phyloP scores from a whole-genome alignment of 37 sponge, comb jelly and placozoan genomes.

The Petrosia ficiformis region DNA sequence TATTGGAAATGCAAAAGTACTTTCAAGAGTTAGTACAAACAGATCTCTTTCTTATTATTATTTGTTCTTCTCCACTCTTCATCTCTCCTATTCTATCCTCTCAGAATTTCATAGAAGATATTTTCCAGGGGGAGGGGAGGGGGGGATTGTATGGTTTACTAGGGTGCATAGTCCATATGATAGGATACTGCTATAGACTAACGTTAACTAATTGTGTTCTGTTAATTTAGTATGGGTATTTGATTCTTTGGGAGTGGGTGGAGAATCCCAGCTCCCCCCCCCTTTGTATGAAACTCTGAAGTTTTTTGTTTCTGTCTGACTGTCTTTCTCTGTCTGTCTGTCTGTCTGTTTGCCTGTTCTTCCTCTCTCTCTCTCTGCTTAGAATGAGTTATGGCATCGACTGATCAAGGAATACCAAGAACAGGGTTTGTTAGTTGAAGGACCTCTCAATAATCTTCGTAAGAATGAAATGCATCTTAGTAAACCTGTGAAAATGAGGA shows the following conservation, averaged over 20 bases:
- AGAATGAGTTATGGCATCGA: constrained; percentile 67
- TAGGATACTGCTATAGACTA: too few relatives aligned
- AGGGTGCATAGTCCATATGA: too few relatives aligned
- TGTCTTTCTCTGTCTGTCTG: neutral
- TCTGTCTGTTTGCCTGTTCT: neutral
- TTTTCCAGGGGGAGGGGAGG: too few relatives aligned
- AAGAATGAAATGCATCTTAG: constrained; percentile 87
- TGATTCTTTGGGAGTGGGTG: too few relatives aligned
- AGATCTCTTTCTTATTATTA: neutral
- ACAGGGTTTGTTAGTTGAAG: constrained; percentile 76
- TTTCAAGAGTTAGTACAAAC: constrained; percentile 65
- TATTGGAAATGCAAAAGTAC: constrained; percentile 92
- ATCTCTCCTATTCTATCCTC: too few relatives aligned
- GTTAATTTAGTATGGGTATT: too few relatives aligned
- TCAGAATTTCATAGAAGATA: too few relatives aligned
- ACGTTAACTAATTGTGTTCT: too few relatives aligned
- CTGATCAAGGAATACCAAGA: constrained; percentile 87
- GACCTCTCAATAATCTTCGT: constrained; percentile 84
- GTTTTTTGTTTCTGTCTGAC: neutral
- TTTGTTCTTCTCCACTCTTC: neutral
- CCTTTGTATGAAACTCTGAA: too few relatives aligned
- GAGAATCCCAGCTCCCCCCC: too few relatives aligned
- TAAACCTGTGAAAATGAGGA: constrained; percentile 85
- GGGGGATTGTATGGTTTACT: too few relatives aligned
- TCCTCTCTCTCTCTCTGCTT: too few relatives aligned